Conservation (phyloP, 2,797 vertebrate species). For the Nannoperca obscura region DNA sequence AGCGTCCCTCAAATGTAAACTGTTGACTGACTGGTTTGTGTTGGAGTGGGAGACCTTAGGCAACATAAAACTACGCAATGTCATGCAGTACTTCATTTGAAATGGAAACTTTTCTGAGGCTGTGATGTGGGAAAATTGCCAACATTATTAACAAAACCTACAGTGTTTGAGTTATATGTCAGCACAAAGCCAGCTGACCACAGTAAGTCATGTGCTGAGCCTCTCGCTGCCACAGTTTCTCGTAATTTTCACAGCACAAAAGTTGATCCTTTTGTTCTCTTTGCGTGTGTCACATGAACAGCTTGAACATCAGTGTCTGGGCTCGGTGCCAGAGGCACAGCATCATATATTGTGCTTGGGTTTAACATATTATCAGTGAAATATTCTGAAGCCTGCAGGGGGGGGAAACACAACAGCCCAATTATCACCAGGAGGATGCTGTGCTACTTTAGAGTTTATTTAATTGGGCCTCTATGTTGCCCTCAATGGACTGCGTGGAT, state of each 20-base stretch:
- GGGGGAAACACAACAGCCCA: neutral
- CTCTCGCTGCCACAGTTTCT: neutral
- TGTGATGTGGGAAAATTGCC: slow-evolving; percentile 24
- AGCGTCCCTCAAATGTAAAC: slow-evolving; percentile 60
- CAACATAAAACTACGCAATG: slow-evolving; percentile 18
- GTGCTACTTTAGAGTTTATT: slow-evolving; percentile 34
- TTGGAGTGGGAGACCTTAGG: slow-evolving; percentile 19
- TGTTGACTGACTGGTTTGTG: slow-evolving; percentile 44
- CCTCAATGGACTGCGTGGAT: slow-evolving; percentile 17
- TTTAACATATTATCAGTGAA: slow-evolving; percentile 41
- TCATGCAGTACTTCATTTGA: slow-evolving; percentile 45
- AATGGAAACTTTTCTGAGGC: slow-evolving; percentile 62
- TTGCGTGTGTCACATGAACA: slow-evolving; percentile 37
- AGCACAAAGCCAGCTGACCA: slow-evolving; percentile 55
- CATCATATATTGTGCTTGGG: slow-evolving; percentile 15
- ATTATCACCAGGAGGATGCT: slow-evolving; percentile 21
- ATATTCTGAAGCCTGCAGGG: slow-evolving; percentile 42
- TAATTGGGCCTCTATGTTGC: slow-evolving; percentile 23
- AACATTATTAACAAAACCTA: slow-evolving; percentile 62
- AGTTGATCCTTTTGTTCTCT: slow-evolving; percentile 36
- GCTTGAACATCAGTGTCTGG: slow-evolving; percentile 9
- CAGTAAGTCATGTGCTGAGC: slow-evolving; percentile 48
- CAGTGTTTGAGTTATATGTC: slow-evolving; percentile 64
- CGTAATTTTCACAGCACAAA: slow-evolving; percentile 34
- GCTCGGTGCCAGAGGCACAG: slow-evolving; percentile 8